Evolutionary conservation across 2,888 invertebrate species (phyloP).

Genomic region (Cistogaster globosa): DNA sequence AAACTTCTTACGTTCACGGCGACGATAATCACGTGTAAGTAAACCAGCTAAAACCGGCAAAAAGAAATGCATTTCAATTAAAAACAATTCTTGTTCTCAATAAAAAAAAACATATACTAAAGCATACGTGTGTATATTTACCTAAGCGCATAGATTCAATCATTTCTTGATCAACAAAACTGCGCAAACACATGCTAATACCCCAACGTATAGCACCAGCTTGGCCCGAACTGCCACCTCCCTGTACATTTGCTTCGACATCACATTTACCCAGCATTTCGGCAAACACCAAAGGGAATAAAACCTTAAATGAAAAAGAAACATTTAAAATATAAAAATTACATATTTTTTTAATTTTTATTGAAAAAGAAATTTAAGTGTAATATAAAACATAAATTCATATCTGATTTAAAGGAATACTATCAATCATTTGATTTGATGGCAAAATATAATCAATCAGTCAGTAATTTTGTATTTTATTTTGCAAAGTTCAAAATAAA

Average conservation of each 20-base stretch:
- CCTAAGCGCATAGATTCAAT: slow-evolving; percentile 94
- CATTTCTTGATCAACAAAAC: slow-evolving; percentile 90
- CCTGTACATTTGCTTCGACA: slow-evolving; percentile 89
- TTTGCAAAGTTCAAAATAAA: slow-evolving; percentile 21
- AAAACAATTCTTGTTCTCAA: slow-evolving; percentile 58
- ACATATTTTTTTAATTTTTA: not conserved
- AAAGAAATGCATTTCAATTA: slow-evolving; percentile 59
- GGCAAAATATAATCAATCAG: not conserved
- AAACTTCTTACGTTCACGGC: slow-evolving; percentile 94
- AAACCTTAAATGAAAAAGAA: slow-evolving; percentile 84
- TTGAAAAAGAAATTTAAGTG: slow-evolving; percentile 27
- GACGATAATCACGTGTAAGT: slow-evolving; percentile 90
- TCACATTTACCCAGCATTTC: slow-evolving; percentile 91
- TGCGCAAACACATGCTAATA: slow-evolving; percentile 91
- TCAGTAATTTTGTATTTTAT: not conserved
- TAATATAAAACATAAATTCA: not conserved
- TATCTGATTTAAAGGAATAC: no score
- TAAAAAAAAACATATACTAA: slow-evolving; percentile 15
- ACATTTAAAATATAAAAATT: slow-evolving; percentile 14
- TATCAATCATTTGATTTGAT: not conserved
- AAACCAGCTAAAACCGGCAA: slow-evolving; percentile 88
- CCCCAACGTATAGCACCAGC: slow-evolving; percentile 96
- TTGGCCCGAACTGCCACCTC: slow-evolving; percentile 91
- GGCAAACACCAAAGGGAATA: slow-evolving; percentile 93
- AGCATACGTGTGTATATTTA: slow-evolving; percentile 77